Percentiles rank a stretch among this genome's conserved stretches.
Conservation (phyloP, 1,140 invertebrate genomes). For the Meteorus sp. region DNA sequence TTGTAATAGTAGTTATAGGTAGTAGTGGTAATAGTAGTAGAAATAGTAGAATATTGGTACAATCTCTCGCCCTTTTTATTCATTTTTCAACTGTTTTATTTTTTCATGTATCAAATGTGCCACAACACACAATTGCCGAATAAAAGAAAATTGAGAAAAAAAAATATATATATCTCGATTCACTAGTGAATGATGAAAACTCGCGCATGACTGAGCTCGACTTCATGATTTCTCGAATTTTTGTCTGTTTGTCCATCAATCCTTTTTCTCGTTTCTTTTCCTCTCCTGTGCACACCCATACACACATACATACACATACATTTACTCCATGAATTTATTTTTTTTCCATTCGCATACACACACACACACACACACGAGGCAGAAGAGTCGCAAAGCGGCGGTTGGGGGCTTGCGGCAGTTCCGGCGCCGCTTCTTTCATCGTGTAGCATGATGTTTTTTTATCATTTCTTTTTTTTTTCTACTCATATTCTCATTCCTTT, state of each 20-base stretch:
- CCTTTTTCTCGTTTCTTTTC: neutral
- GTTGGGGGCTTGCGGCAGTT: slow-evolving; percentile 49
- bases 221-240: neutral
- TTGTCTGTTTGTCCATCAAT: neutral
- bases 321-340: neutral
- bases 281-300: neutral
- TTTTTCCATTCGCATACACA: neutral
- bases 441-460: slow-evolving; percentile 22
- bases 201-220: too few relatives aligned
- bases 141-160: too few relatives aligned
- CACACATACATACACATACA: slow-evolving; percentile 1
- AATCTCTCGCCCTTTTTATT: too few relatives aligned
- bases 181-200: too few relatives aligned
- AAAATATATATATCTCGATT: too few relatives aligned
- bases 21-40: too few relatives aligned
- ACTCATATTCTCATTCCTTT: slow-evolving; percentile 35
- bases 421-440: slow-evolving; percentile 18
- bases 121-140: too few relatives aligned
- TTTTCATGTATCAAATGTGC: too few relatives aligned
- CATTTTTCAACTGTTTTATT: too few relatives aligned
- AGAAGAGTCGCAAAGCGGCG: slow-evolving; percentile 34
- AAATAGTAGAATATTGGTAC: too few relatives aligned
- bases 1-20: too few relatives aligned
- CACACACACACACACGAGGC: slow-evolving; percentile 27
- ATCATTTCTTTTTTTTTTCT: slow-evolving; percentile 39